These are phyloP conservation scores for Phylloscopus trochilus DNA, from an alignment of 2,113 vertebrate genomes.

Conservation along the genomic window DNA sequence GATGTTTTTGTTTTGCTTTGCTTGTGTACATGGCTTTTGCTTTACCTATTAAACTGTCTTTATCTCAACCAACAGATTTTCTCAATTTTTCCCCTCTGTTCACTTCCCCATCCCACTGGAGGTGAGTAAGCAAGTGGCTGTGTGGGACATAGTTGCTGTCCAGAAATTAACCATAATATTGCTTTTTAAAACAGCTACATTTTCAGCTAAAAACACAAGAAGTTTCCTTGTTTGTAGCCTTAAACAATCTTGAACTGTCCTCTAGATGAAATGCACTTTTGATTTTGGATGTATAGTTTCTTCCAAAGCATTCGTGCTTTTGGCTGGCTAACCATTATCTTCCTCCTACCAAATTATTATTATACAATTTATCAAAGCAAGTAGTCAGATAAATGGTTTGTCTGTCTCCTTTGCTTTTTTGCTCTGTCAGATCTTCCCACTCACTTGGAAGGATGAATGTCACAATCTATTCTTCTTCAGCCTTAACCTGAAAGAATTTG, in stretches of 20 bases:
- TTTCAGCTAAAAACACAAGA: background rate
- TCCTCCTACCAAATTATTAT: conserved; percentile 19
- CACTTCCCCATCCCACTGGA: background rate
- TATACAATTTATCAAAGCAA: background rate
- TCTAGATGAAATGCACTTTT: conserved; percentile 6
- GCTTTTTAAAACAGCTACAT: background rate
- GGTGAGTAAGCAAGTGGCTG: background rate
- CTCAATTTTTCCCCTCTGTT: background rate
- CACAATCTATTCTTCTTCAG: background rate
- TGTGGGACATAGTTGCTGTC: background rate
- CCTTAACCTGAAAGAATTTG: background rate
- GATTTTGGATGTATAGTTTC: background rate
- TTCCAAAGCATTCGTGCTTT: conserved; percentile 15
- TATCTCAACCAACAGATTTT: background rate
- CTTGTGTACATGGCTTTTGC: background rate
- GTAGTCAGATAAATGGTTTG: background rate
- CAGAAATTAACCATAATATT: too few species aligned
- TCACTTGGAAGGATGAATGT: background rate
- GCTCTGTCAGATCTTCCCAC: background rate
- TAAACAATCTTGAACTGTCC: background rate
- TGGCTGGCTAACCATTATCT: background rate
- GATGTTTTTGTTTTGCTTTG: background rate
- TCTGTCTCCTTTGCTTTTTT: background rate
- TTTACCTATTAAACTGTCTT: background rate
- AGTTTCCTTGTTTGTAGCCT: background rate